These are phyloP conservation scores for Drosophila anomalata DNA, from an alignment of 2,888 invertebrate species.

Conservation along the genomic window DNA sequence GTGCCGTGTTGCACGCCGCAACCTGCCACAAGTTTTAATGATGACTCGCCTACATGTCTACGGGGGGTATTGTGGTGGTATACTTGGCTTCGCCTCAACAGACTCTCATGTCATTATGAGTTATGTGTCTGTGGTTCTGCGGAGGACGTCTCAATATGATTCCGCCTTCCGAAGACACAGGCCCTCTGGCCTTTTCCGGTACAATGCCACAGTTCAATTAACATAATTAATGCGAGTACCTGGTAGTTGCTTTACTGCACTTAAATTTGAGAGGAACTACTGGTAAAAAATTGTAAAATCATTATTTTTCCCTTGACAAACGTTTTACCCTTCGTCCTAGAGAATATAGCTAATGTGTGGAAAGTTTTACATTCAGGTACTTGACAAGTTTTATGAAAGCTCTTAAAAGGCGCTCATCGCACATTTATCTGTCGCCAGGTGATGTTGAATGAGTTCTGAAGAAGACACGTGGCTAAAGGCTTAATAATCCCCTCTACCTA, in stretches of 20 bases:
- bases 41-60: constrained; percentile 60
- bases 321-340: too few species aligned
- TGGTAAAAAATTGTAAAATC: not conserved
- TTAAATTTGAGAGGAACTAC: not conserved
- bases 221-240: constrained; percentile 70
- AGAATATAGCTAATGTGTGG: not conserved
- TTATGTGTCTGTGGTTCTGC: constrained; percentile 59
- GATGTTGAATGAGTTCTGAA: not conserved
- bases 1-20: not conserved
- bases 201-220: constrained; percentile 71
- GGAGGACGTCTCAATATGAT: constrained; percentile 32
- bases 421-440: not conserved
- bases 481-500: not conserved
- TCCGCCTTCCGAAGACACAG: not conserved
- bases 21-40: constrained; percentile 64
- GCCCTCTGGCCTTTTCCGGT: constrained; percentile 24
- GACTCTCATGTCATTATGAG: constrained; percentile 67
- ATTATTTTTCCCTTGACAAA: not conserved
- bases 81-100: constrained; percentile 43
- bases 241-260: not conserved
- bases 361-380: not conserved
- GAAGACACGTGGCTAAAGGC: not conserved
- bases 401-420: not conserved
- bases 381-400: not conserved
- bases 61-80: constrained; percentile 14